phyloP scores from a whole-genome alignment of 2,888 invertebrate genomes.

The Pristionchus fissidentatus region DNA sequence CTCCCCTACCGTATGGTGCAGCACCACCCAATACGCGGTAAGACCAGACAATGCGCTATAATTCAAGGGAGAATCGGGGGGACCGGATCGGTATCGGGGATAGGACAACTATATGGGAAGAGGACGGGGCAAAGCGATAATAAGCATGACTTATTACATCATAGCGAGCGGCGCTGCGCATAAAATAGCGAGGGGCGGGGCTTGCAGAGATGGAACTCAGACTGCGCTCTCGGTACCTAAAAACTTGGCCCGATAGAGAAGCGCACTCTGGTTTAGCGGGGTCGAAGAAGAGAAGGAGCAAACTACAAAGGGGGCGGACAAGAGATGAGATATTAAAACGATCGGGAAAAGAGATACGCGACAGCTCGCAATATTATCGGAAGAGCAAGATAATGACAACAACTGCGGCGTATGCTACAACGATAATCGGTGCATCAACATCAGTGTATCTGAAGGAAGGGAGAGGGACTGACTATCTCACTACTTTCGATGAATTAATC shows the following conservation, averaged over 20 bases:
- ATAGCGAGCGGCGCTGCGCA: background rate
- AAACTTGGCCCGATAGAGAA: background rate
- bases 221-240: background rate
- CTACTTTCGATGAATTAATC: no score
- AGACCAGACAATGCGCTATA: conserved; percentile 35
- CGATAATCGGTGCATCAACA: background rate
- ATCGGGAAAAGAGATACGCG: background rate
- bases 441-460: background rate
- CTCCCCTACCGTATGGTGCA: conserved; percentile 28
- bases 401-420: conserved; percentile 8
- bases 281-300: background rate
- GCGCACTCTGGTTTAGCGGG: background rate
- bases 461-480: background rate
- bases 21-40: conserved; percentile 34
- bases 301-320: background rate
- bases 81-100: conserved; percentile 22
- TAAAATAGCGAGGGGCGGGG: background rate
- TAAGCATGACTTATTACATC: no score
- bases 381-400: background rate
- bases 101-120: background rate
- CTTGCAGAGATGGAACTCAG: background rate
- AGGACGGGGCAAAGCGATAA: background rate
- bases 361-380: background rate
- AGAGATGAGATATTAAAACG: no score
- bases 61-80: background rate